Conservation (phyloP, 2,797 vertebrate species). For the Sebastes melanostomus region DNA sequence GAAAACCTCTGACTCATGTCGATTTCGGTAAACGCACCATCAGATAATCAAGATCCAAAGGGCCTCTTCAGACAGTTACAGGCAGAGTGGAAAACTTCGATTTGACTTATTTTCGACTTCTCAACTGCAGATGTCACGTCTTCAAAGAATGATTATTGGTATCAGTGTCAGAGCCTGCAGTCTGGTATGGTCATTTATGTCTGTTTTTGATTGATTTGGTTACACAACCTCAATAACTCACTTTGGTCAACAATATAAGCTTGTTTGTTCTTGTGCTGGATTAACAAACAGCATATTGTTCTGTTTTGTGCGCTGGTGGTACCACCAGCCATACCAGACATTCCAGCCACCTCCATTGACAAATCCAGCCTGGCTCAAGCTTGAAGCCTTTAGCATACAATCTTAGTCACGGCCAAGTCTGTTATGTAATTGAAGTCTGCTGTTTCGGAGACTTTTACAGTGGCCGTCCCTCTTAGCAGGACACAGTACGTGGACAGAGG, state of each 20-base stretch:
- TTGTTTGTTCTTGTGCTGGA: slow-evolving; percentile 63
- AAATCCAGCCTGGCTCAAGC: slow-evolving; percentile 62
- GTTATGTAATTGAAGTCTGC: slow-evolving; percentile 66
- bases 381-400: slow-evolving; percentile 54
- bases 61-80: background rate
- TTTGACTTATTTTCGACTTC: slow-evolving; percentile 14
- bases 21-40: slow-evolving; percentile 43
- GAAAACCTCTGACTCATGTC: slow-evolving; percentile 53
- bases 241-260: slow-evolving; percentile 38
- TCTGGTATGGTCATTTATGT: background rate
- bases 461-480: slow-evolving; percentile 27
- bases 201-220: slow-evolving; percentile 25
- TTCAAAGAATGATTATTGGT: background rate
- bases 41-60: slow-evolving; percentile 25
- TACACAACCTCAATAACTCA: slow-evolving; percentile 20
- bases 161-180: background rate
- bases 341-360: slow-evolving; percentile 71
- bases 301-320: slow-evolving; percentile 45
- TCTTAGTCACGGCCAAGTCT: slow-evolving; percentile 39
- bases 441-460: slow-evolving; percentile 34
- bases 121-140: background rate
- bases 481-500: slow-evolving; percentile 32
- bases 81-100: slow-evolving; percentile 34
- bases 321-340: slow-evolving; percentile 67
- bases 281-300: slow-evolving; percentile 72